These are phyloP conservation scores for Acleris sparsana DNA, from an alignment of 2,888 invertebrate genomes.

Conservation along the genomic window DNA sequence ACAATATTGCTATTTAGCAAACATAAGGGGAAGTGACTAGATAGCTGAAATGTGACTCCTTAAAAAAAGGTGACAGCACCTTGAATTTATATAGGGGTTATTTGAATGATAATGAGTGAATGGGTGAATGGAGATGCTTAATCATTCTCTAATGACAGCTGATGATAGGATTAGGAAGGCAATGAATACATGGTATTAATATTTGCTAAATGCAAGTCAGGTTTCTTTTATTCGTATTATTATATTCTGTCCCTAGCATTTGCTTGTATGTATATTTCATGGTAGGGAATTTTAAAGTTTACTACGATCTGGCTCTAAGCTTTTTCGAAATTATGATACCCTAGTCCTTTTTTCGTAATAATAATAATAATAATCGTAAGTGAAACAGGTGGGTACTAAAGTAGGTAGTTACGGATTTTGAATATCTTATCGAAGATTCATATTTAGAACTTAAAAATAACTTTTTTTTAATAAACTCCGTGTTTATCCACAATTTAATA, in stretches of 20 bases:
- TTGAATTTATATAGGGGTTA: constrained; percentile 42
- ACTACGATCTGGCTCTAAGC: too few relatives aligned
- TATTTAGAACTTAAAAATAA: too few relatives aligned
- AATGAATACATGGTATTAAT: constrained; percentile 3
- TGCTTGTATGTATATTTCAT: too few relatives aligned
- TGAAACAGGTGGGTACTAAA: too few relatives aligned
- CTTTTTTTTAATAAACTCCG: too few relatives aligned
- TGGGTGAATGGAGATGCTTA: constrained; percentile 40
- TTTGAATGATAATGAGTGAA: constrained; percentile 46
- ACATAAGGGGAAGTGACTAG: constrained; percentile 39
- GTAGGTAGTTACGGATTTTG: too few relatives aligned
- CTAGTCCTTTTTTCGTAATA: too few relatives aligned
- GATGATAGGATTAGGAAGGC: constrained; percentile 36
- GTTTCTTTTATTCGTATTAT: background rate
- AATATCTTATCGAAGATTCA: too few relatives aligned
- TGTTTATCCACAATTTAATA: background rate
- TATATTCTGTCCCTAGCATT: too few relatives aligned
- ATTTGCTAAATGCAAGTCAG: background rate
- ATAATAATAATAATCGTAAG: too few relatives aligned
- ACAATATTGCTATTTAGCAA: constrained; percentile 39
- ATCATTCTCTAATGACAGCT: constrained; percentile 41
- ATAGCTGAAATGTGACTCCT: constrained; percentile 33
- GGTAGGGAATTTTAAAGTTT: too few relatives aligned
- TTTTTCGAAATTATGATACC: too few relatives aligned
- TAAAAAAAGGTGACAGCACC: constrained; percentile 49